Evolutionary conservation across 2,113 vertebrate genomes (phyloP).

Genomic region (Noturus placidus): DNA sequence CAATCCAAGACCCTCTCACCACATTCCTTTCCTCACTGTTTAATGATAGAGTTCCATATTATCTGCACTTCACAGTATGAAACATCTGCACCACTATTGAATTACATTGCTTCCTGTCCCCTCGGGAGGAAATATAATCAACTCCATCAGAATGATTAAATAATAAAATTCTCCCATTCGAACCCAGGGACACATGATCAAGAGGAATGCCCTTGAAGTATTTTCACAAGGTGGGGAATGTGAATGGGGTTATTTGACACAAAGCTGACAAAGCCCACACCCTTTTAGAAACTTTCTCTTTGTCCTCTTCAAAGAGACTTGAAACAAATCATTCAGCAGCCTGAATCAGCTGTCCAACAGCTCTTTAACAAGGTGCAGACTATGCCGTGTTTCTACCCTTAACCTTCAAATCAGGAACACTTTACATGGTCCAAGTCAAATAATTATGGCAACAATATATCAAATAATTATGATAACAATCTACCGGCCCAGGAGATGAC

Average conservation of each 20-base stretch:
- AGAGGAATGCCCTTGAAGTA: constrained; percentile 61
- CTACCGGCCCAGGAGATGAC: constrained; percentile 59
- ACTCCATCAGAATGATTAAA: constrained; percentile 69
- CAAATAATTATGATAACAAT: constrained; percentile 70
- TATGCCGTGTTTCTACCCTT: constrained; percentile 13
- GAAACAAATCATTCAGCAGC: constrained; percentile 45
- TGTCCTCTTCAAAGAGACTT: constrained; percentile 36
- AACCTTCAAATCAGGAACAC: constrained; percentile 51
- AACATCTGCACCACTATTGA: constrained; percentile 76
- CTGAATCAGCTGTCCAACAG: constrained; percentile 60
- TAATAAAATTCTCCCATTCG: constrained; percentile 56
- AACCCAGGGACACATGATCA: constrained; percentile 32
- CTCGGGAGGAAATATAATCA: constrained; percentile 60
- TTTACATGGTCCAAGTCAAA: constrained; percentile 66
- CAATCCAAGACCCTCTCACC: constrained; percentile 23
- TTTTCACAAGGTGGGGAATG: constrained; percentile 53
- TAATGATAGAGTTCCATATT: constrained; percentile 60
- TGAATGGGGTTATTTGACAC: constrained; percentile 54
- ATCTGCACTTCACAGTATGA: constrained; percentile 72
- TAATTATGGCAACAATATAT: constrained; percentile 66
- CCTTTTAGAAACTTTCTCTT: constrained; percentile 43
- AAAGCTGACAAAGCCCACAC: constrained; percentile 49
- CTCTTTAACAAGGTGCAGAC: constrained; percentile 69
- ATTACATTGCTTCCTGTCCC: constrained; percentile 64
- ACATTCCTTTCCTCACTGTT: constrained; percentile 54